These are phyloP conservation scores for Nephila pilipes DNA, from an alignment of 1,140 invertebrate species.

Conservation along the genomic window DNA sequence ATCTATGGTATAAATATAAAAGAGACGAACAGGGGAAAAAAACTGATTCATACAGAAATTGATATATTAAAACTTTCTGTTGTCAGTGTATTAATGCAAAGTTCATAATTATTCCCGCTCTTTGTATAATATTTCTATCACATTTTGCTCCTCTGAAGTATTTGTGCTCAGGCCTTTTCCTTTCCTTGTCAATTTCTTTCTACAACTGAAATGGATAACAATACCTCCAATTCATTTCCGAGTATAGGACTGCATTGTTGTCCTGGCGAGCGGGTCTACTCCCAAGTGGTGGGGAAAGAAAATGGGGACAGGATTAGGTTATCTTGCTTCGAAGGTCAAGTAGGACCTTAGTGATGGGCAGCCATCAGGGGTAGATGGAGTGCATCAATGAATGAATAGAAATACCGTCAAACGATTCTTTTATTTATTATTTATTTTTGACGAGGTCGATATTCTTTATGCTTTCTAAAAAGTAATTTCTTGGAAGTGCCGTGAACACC, in stretches of 20 bases:
- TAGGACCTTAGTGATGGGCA: conserved; percentile 49
- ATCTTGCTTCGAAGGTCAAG: conserved; percentile 55
- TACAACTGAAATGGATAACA: conserved; percentile 1
- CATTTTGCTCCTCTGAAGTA: not conserved
- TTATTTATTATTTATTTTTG: not conserved
- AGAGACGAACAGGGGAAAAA: not conserved
- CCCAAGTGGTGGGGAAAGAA: not conserved
- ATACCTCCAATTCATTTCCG: not conserved
- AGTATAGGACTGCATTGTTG: not conserved
- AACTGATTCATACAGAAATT: no score
- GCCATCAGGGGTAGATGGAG: conserved; percentile 44
- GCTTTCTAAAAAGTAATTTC: not conserved
- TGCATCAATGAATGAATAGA: conserved; percentile 22
- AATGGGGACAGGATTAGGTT: conserved; percentile 22
- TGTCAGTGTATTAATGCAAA: not conserved
- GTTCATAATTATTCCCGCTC: not conserved
- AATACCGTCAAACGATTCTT: not conserved
- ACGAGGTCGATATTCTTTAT: conserved; percentile 3
- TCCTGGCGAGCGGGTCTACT: not conserved
- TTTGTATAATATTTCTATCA: not conserved
- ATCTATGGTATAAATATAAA: not conserved
- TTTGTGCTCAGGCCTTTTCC: not conserved
- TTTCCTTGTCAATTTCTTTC: not conserved
- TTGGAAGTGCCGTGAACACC: not conserved
- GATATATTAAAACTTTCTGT: no score